Evolutionary conservation across 1,140 invertebrate genomes (phyloP), one percentile per base, ranked within the genome.

Genomic region (Ceratina japonica): DNA sequence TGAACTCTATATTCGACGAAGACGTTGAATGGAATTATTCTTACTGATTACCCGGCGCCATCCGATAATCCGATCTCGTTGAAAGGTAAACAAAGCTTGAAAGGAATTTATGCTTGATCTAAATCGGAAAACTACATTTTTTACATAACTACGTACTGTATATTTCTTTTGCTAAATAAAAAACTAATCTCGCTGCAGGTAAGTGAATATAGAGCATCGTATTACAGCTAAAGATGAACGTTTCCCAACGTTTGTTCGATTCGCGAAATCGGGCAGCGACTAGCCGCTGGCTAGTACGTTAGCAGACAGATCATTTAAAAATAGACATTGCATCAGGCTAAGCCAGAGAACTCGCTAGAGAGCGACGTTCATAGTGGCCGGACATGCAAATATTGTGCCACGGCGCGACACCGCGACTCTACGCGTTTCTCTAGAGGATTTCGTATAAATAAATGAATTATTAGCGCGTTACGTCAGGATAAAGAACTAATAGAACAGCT

Each of bases 401-500:
- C 20, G 27, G 10, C 49, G 15, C n/a, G 56, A 31, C 18, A 15
- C 37, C 37, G 37, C 37, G 37, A 10, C 37, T 2, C 37, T 44
- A 7, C 37, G 37, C 2, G 37, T 44, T 49, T 49, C 58, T 61
- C 65, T 72, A 58, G 59, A 20, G 31, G 59, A 65, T 83, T 84
- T 83, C 59, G 77, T 63, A 58, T 66, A 75, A 81, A 85, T 64
- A 65, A 49, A 59, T 64, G 56, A 44, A 44, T 66, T 44, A 66
- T 81, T 78, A 83, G 68, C 79, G 62, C 18, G 24, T 83, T 80
- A 73, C 83, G 71, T 80, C 77, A 79, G 59, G 20, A 62, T 31
- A 44, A 20, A n/a, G 22, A 24, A 62, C 54, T 69, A 72, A 72
- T 75, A 37, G 3, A n/a, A 3, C 44, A 5, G 10, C 54, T 56